Conservation (phyloP, 2,113 vertebrate genomes). For the Salvelinus fontinalis region DNA sequence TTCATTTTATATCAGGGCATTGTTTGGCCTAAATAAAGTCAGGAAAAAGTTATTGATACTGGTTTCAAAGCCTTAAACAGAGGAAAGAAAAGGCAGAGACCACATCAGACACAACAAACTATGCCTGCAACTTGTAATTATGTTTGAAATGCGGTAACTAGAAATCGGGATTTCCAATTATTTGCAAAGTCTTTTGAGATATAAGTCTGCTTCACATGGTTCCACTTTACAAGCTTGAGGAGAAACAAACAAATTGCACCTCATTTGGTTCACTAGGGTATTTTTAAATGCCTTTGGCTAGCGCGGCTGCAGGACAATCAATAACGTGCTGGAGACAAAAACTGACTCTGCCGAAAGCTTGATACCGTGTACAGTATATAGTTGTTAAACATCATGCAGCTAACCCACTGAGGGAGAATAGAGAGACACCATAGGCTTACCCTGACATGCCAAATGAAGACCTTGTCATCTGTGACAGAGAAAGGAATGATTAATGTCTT, state of each 20-base stretch:
- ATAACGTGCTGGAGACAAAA: conserved; percentile 60
- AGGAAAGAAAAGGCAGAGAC: conserved; percentile 52
- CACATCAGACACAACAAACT: conserved; percentile 69
- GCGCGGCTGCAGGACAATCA: conserved; percentile 63
- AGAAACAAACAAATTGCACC: conserved; percentile 82
- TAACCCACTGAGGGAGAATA: no score
- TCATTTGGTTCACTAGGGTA: conserved; percentile 68
- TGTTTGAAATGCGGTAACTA: conserved; percentile 73
- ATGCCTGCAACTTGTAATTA: conserved; percentile 72
- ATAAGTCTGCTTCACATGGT: conserved; percentile 71
- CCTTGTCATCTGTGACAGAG: neutral
- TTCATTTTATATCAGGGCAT: conserved; percentile 10
- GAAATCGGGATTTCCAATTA: conserved; percentile 71
- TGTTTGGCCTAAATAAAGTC: neutral
- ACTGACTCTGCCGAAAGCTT: neutral
- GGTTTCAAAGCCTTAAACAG: conserved; percentile 44
- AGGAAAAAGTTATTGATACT: conserved; percentile 48
- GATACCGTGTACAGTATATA: neutral
- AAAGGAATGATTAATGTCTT: neutral
- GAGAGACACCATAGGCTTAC: no score
- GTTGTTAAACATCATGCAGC: neutral
- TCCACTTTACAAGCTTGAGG: conserved; percentile 76
- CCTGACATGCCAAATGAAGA: no score
- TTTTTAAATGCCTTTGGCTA: conserved; percentile 74
- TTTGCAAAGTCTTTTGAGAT: conserved; percentile 62